Percentiles rank a stretch among this genome's conserved stretches.
phyloP scores from a whole-genome alignment of 2,888 invertebrate species.

The Alloscopus bannaensis region DNA sequence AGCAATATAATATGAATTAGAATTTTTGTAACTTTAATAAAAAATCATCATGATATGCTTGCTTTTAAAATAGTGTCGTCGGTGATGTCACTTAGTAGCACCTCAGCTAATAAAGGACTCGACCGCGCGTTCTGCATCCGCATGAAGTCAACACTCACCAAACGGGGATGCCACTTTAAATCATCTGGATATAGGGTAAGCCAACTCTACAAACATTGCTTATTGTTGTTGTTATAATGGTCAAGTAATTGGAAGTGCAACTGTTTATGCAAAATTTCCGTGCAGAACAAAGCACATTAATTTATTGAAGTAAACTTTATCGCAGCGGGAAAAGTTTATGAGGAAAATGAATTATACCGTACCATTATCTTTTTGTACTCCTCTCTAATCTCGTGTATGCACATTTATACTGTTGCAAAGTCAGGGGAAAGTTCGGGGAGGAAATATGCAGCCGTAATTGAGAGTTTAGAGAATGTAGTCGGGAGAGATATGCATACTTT shows the following conservation, averaged over 20 bases:
- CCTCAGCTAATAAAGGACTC: slow-evolving; percentile 86
- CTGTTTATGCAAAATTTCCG: slow-evolving; percentile 32
- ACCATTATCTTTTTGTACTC: slow-evolving; percentile 10
- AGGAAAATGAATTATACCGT: slow-evolving; percentile 23
- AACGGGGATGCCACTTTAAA: slow-evolving; percentile 97
- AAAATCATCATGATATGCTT: not conserved
- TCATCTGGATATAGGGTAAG: slow-evolving; percentile 96
- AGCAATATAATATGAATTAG: not conserved
- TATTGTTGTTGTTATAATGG: not conserved
- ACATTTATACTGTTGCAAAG: not conserved
- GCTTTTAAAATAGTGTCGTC: slow-evolving; percentile 82
- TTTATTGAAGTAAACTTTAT: slow-evolving; percentile 45
- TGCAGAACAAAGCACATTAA: not conserved
- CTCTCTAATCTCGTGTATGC: too few species aligned
- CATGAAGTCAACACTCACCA: slow-evolving; percentile 98
- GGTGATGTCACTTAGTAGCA: slow-evolving; percentile 86
- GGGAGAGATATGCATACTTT: slow-evolving; percentile 45
- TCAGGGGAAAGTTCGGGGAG: not conserved
- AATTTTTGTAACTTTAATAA: not conserved
- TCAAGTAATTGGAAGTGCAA: slow-evolving; percentile 6
- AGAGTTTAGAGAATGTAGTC: not conserved
- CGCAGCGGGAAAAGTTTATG: slow-evolving; percentile 41
- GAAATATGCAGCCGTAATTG: not conserved
- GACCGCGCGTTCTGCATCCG: slow-evolving; percentile 95
- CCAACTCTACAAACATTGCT: not conserved